phyloP scores from a whole-genome alignment of 1,140 invertebrate genomes.

The Charaxes varanes region DNA sequence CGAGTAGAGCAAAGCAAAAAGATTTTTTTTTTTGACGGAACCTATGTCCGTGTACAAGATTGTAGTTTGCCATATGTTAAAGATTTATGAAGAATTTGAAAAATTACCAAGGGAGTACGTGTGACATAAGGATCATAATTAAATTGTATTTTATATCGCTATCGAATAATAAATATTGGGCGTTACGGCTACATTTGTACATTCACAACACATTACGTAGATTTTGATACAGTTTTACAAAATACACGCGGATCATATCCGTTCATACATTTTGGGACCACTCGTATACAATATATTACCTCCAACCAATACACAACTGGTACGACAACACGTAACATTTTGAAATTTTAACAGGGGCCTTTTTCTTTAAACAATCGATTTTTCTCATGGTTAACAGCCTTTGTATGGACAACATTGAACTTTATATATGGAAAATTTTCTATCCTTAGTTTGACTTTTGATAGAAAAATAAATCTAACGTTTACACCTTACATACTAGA shows the following conservation, averaged over 20 bases:
- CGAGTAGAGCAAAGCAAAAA: no score
- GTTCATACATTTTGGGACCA: constrained; percentile 3
- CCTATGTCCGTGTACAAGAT: no score
- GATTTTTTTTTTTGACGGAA: no score
- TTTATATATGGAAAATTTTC: constrained; percentile 25
- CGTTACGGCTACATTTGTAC: no score
- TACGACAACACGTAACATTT: constrained; percentile 7
- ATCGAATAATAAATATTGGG: no score
- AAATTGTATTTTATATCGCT: no score
- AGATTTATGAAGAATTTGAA: no score
- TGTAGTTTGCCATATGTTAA: no score
- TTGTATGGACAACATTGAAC: constrained; percentile 8
- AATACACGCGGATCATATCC: constrained; percentile 2
- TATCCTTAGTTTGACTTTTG: constrained; percentile 40
- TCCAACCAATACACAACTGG: constrained; percentile 10
- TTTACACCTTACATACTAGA: constrained; percentile 19
- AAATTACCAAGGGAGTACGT: neutral
- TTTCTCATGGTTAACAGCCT: neutral
- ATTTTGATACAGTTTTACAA: constrained; percentile 1
- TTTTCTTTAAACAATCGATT: no score
- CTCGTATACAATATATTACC: constrained; percentile 7
- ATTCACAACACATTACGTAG: constrained; percentile 1
- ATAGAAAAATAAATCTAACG: constrained; percentile 25
- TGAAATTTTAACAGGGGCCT: constrained; percentile 5
- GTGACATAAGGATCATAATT: no score